Conservation (phyloP, 2,797 vertebrate species). For the Parauchenoglanis ngamensis region DNA sequence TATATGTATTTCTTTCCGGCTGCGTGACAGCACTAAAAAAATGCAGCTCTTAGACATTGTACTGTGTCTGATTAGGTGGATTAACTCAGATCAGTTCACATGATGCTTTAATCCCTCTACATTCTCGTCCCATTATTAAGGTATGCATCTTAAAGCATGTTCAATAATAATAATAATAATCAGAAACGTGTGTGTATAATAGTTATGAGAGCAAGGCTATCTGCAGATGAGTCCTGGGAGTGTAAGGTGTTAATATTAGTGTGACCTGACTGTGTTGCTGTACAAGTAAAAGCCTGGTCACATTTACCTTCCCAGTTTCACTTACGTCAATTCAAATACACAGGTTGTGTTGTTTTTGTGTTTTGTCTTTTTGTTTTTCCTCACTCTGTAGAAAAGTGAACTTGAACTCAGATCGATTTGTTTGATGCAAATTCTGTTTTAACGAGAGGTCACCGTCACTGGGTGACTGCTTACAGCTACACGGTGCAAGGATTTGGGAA, state of each 20-base stretch:
- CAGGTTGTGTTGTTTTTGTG: not conserved
- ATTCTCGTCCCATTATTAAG: not conserved
- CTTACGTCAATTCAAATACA: conserved; percentile 12
- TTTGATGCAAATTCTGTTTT: conserved; percentile 13
- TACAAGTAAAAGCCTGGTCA: not conserved
- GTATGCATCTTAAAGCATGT: not conserved
- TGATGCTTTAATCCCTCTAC: not conserved
- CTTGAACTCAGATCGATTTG: not conserved
- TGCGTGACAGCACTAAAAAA: not conserved
- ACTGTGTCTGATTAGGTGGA: not conserved
- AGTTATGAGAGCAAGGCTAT: not conserved
- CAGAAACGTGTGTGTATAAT: not conserved
- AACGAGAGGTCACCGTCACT: not conserved
- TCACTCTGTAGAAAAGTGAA: not conserved
- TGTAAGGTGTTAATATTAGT: not conserved
- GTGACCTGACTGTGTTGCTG: not conserved
- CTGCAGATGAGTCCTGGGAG: not conserved
- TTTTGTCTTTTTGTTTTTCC: not conserved
- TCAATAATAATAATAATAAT: not conserved
- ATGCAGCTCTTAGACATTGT: not conserved
- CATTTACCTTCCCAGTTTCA: not conserved
- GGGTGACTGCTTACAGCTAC: not conserved
- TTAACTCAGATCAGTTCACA: not conserved
- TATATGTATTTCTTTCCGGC: not conserved
- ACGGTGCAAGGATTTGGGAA: not conserved